Evolutionary conservation across 2,113 vertebrate species (phyloP).

Genomic region (Todiramphus saurophagus): DNA sequence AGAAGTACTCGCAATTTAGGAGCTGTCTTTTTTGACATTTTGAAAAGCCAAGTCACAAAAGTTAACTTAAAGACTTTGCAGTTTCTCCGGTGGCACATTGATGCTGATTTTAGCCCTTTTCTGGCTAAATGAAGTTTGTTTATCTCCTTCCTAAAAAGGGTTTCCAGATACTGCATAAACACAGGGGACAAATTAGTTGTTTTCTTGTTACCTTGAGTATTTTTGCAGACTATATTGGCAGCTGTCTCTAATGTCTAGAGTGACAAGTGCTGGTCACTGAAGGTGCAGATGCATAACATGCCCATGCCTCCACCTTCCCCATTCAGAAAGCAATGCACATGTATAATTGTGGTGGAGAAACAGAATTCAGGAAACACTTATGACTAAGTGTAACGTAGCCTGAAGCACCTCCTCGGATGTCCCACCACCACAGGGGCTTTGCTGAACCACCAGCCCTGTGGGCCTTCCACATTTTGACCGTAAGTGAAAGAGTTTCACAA

Average conservation of each 20-base stretch:
- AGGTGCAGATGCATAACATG: fast-evolving
- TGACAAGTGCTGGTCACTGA: background rate
- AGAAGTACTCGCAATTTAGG: background rate
- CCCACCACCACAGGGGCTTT: no score
- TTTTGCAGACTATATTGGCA: background rate
- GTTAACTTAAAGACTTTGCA: background rate
- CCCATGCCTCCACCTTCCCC: background rate
- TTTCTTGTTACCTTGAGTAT: background rate
- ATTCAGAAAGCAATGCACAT: background rate
- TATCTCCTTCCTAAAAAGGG: constrained; percentile 5
- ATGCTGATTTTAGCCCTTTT: constrained; percentile 23
- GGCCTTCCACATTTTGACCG: background rate
- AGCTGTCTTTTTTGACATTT: background rate
- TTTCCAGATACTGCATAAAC: background rate
- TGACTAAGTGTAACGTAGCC: fast-evolving
- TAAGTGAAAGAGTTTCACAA: background rate
- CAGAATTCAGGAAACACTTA: background rate
- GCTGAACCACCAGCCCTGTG: background rate
- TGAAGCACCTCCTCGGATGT: background rate
- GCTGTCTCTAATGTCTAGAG: background rate
- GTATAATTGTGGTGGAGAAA: fast-evolving
- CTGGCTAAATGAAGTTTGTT: constrained; percentile 31
- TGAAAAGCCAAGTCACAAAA: background rate
- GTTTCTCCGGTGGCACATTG: background rate
- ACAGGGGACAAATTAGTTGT: background rate